Conservation (phyloP, 2,888 invertebrate species). For the Notodonta dromedarius region DNA sequence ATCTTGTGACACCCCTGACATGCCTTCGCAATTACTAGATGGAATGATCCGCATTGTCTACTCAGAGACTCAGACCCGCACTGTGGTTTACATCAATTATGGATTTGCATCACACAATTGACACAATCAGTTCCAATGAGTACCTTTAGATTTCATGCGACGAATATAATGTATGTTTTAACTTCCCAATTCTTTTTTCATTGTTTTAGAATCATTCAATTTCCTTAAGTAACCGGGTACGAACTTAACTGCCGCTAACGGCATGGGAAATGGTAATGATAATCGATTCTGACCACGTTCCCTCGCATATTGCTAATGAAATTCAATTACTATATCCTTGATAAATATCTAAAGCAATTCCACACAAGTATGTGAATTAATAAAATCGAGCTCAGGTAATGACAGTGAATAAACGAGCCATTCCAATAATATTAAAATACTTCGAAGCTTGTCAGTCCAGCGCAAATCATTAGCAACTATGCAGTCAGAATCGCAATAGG, state of each 20-base stretch:
- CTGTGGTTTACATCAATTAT: slow-evolving; percentile 1
- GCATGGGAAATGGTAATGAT: too few species aligned
- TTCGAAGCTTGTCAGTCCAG: background rate
- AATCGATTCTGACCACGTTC: too few species aligned
- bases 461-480: background rate
- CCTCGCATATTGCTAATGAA: too few species aligned
- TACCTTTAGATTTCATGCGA: background rate
- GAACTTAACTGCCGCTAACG: too few species aligned
- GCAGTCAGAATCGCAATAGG: background rate
- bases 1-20: slow-evolving; percentile 4
- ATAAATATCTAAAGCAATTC: too few species aligned
- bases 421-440: background rate
- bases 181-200: too few species aligned
- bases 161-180: too few species aligned
- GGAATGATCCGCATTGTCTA: slow-evolving; percentile 13
- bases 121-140: slow-evolving; percentile 2
- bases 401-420: background rate
- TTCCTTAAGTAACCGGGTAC: too few species aligned
- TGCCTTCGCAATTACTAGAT: slow-evolving; percentile 12
- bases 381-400: too few species aligned
- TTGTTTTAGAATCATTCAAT: too few species aligned
- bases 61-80: slow-evolving; percentile 3
- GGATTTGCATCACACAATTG: slow-evolving; percentile 2
- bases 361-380: too few species aligned
- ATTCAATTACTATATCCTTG: too few species aligned